Evolutionary conservation across 1,140 invertebrate species (phyloP).

Genomic region (Mesaphorura yosii): DNA sequence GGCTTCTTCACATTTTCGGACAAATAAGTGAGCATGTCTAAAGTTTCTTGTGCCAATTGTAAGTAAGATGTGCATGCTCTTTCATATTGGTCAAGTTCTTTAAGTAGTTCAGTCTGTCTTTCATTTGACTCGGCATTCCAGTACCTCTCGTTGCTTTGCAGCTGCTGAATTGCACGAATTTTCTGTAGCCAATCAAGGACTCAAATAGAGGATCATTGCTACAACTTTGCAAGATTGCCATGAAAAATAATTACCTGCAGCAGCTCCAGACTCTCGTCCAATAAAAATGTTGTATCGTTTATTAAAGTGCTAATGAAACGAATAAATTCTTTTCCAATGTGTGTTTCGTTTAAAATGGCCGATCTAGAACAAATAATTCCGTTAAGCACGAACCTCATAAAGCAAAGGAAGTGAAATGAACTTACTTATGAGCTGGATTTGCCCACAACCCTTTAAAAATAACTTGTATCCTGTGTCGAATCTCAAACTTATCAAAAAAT

Average conservation of each 20-base stretch:
- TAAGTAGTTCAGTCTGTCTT: conserved; percentile 59
- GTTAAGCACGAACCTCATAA: background rate
- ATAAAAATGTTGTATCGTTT: conserved; percentile 95
- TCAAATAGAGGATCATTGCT: background rate
- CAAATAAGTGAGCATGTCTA: conserved; percentile 95
- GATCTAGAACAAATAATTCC: conserved; percentile 1
- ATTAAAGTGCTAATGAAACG: conserved; percentile 98
- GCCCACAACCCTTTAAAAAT: conserved; percentile 87
- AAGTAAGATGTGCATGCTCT: conserved; percentile 86
- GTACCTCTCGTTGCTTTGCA: conserved; percentile 54
- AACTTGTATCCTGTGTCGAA: conserved; percentile 92
- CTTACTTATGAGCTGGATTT: conserved; percentile 46
- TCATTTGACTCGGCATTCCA: conserved; percentile 57
- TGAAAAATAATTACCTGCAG: conserved; percentile 54
- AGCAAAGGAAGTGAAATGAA: conserved; percentile 3
- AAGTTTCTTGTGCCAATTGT: conserved; percentile 85
- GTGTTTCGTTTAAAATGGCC: conserved; percentile 31
- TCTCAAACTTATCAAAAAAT: conserved; percentile 98
- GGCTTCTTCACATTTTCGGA: conserved; percentile 88
- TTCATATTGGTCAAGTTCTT: conserved; percentile 77
- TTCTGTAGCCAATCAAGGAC: conserved; percentile 37
- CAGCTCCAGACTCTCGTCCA: conserved; percentile 91
- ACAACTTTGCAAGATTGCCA: background rate
- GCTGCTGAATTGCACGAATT: conserved; percentile 86
- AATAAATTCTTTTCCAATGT: conserved; percentile 81